Base-by-base conservation (phyloP, 2,888 invertebrate genomes). In the Phalera bucephala region DNA sequence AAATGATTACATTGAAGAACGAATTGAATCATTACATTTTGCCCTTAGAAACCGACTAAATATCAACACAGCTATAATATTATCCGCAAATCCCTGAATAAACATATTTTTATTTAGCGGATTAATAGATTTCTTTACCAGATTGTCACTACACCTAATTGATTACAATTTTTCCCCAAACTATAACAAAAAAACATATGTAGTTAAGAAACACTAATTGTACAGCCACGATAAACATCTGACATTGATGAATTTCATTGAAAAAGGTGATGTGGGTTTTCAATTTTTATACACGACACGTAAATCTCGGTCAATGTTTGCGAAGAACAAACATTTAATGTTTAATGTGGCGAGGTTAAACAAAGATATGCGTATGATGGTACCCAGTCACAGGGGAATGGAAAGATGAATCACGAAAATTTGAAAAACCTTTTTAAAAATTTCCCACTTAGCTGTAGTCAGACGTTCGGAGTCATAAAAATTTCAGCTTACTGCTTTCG, bases 381-480 rank as follows among this genome's bases (percentile, higher is more conserved):
- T 54, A 44, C 45, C 54, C 43, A 56, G 52, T 60, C 66, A 40
- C 58, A 32, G 55, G 64, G 58, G 66, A 72, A 52, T 53, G 47
- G 43, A 45, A 67, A 65, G 67, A 72, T 70, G 69, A 71, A 72
- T 72, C 71, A 67, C 64, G 40, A 59, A 73, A 75, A 75, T 72
- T 73, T 72, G 54, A 72, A 77, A 29, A 78, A 70, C 67, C 70
- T 71, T 80, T 77, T 73, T 69, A 72, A 76, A 79, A 73, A 68
- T 67, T 73, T 71, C 67, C 41, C 62, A 60, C 63, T 50, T 51
- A 29, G 13, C 27, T 11, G 19, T 9, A 61, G 63, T 58, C 69
- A 71, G 71, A 73, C 65, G 67, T 49, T 71, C 65, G 61, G 58
- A 70, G 65, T 72, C 72, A 72, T 81, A 76, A 81, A 81, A 76